Evolutionary conservation across 2,797 vertebrate species (phyloP), one percentile per base, ranked within the genome.

Genomic region (Etheostoma perlongum): DNA sequence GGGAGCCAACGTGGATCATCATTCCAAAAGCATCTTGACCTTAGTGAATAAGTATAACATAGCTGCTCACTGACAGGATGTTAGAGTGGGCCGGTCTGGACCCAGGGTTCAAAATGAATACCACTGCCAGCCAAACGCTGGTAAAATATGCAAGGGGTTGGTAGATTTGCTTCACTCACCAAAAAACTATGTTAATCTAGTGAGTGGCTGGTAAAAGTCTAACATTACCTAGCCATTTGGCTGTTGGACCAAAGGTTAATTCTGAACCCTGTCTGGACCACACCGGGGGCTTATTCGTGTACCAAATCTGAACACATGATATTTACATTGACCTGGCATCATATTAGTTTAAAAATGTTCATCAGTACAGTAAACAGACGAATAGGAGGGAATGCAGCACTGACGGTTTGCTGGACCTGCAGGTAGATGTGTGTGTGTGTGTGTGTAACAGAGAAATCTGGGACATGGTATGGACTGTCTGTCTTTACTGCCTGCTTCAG

Each of bases 281-380:
- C 14, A 47, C 6, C 23, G 40, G 60, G 60, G 44, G 36, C 25
- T 40, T 3, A 67, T 15, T 47, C 25, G 8, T 2, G 19, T 6
- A 44, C 40, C 44, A 30, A 61, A 53, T 62, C 46, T 36, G 44
- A 65, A 23, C 46, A 49, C 67, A 52, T 63, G 58, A 52, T 82
- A 82, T 78, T 84, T 75, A 87, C 68, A 84, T 7, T 12, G 23
- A 78, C 49, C 67, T n/a, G 52, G 72, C 52, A 30, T 62, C 51
- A n/a, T 30, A 40, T 14, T 2, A 11, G 11, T 33, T 54, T 11
- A 27, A 75, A 40, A 15, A 15, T 5, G 27, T 62, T 53, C 49
- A n/a, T 46, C 11, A 1, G 13, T 21, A 11, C 60, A 30, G 25
- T 57, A 1, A 40, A 19, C 53, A n/a, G 66, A 51, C 40, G n/a